Evolutionary conservation across 2,888 invertebrate genomes (phyloP).

Genomic region (Steinernema hermaphroditum): DNA sequence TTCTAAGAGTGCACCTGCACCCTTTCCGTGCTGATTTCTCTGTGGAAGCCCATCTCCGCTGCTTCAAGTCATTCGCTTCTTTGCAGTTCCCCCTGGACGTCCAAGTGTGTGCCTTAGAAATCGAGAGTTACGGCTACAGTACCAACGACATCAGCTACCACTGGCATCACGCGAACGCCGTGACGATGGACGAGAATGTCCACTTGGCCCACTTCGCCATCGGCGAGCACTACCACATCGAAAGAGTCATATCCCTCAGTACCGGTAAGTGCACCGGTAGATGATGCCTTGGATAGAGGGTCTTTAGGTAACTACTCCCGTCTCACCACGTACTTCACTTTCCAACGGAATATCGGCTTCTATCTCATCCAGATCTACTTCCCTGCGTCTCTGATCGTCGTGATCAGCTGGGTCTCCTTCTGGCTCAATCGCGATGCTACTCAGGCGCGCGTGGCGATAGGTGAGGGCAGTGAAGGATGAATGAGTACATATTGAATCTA

Average conservation of each 20-base stretch:
- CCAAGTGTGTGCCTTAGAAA: conserved; percentile 64
- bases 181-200: conserved; percentile 66
- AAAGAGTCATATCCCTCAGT: conserved; percentile 64
- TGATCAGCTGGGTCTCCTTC: conserved; percentile 67
- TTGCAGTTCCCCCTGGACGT: conserved; percentile 63
- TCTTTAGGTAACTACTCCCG: conserved; percentile 67
- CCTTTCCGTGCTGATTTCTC: no score
- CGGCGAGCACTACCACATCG: conserved; percentile 61
- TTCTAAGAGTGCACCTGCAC: no score
- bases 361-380: conserved; percentile 67
- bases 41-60: neutral
- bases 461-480: conserved; percentile 59
- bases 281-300: neutral
- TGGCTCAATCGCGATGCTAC: conserved; percentile 67
- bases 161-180: conserved; percentile 63
- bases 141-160: conserved; percentile 67
- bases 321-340: conserved; percentile 64
- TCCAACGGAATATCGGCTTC: conserved; percentile 66
- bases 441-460: conserved; percentile 67
- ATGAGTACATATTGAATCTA: conserved; percentile 31
- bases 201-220: conserved; percentile 67
- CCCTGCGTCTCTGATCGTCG: conserved; percentile 66
- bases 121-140: conserved; percentile 67
- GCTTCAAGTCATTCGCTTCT: neutral
- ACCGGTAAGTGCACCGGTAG: conserved; percentile 49